Base-by-base conservation (phyloP, 1,140 invertebrate genomes). In the Camponotus floridanus region DNA sequence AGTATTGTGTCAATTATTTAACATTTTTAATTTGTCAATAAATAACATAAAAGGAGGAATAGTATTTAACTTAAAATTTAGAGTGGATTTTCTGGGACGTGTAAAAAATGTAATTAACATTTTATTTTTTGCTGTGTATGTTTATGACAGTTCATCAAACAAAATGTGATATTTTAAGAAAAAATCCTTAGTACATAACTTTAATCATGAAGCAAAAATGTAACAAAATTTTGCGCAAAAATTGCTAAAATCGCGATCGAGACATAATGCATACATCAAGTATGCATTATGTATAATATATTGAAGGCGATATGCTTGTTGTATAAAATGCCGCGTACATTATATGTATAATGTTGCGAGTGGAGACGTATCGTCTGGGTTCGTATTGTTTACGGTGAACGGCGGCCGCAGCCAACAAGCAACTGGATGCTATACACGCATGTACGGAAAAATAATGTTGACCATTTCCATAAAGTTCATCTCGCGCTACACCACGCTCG, bases 391-490 rank as follows among this genome's bases (percentile, higher is more conserved):
- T 83, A 74, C 42, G 67, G 26, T 61, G 36, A 36, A 64, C 21
- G 36, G 15, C 11, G 55, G 51, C 7, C 11, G 65, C 45, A 8
- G 64, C n/a, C 65, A 68, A 51, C 48, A 18, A 51, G 42, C 45
- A 42, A 21, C 8, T 21, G 39, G 36, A 61, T 81, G 67, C 45
- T 18, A 64, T 39, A 51, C 70, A 55, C 67, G 67, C 70, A 48
- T 39, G 39, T 62, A 83, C 68, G 79, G 68, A 83, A 83, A 81
- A 83, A 83, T 83, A 83, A 83, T 83, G 79, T 61, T 83, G 68
- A 81, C 79, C 79, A 81, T 81, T 83, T 83, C 68, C 79, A 83
- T 83, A 83, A 83, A 83, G 68, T 83, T 83, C 79, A 83, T 83
- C 79, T 68, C 57, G 15, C 59, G 67, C 51, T 42, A 26, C 36